Base-by-base conservation (phyloP, 2,797 vertebrate species). In the Phoxinus dragarum region DNA sequence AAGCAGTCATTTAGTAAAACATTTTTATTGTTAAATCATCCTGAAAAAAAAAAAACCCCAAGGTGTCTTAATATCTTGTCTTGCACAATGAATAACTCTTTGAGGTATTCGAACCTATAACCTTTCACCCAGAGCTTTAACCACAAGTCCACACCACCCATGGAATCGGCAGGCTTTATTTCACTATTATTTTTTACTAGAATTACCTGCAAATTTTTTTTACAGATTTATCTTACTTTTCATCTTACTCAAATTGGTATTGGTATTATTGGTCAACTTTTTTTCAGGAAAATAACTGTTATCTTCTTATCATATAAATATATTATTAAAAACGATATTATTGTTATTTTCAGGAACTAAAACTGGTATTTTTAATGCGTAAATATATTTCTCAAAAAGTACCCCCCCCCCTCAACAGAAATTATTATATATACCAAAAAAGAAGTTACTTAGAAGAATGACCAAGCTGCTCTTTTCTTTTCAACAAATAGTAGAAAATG, bases 51-150 rank as follows among this genome's bases (percentile, higher is more conserved):
- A n/a, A n/a, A n/a, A n/a, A n/a, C 1, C 4, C 47, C 47, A 34
- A 73, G 31, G 16, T 10, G 14, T 9, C 27, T 52, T 75, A 49
- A 27, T 27, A 1, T 27, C 27, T 27, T 27, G 27, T 27, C 73
- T 54, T 23, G 31, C 10, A 3, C 0, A 54, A 36, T 75, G 31
- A 52, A 61, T 77, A n/a, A 27, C 7, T 64, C 5, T 4, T 31
- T 19, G 38, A 31, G 27, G 56, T 59, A 31, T 79, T 79, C 14
- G 1, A 64, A 44, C 38, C 16, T 64, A 12, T 44, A 31, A 79
- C 16, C 56, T 64, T 79, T 64, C 10, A 79, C 40, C 7, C 40
- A 79, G 38, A 78, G 31, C 14, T 44, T 44, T 78, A 42, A 78
- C 54, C 52, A 27, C 36, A 40, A 42, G 0, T 4, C 8, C 54